Percentiles rank a stretch among this genome's conserved stretches.
Conservation (phyloP, 2,113 vertebrate species). For the Macheiramphus alcinus region DNA sequence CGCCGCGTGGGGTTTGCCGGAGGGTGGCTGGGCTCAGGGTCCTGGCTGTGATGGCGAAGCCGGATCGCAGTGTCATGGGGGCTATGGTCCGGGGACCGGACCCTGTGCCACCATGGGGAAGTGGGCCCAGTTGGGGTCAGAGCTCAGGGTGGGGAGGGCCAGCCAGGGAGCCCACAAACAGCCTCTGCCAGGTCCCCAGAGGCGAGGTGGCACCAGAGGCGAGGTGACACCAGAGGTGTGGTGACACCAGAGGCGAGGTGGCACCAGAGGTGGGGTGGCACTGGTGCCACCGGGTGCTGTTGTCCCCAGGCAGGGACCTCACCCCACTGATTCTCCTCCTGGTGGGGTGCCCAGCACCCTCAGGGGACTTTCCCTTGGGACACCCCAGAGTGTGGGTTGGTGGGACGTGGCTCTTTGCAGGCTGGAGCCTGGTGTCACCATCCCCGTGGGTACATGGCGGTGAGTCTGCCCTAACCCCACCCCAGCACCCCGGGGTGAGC, state of each 20-base stretch:
- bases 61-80: too few relatives aligned
- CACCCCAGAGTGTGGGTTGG: background rate
- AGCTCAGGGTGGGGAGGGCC: too few relatives aligned
- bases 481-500: background rate
- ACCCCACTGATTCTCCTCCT: accelerated
- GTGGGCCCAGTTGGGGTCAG: too few relatives aligned
- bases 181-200: too few relatives aligned
- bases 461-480: background rate
- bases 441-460: accelerated
- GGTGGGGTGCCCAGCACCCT: accelerated
- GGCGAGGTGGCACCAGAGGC: too few relatives aligned
- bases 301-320: background rate
- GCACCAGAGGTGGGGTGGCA: background rate
- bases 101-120: too few relatives aligned
- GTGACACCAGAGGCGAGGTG: background rate
- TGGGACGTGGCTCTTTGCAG: background rate
- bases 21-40: too few relatives aligned
- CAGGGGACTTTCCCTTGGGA: background rate
- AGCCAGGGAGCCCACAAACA: too few relatives aligned
- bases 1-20: too few relatives aligned
- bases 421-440: accelerated
- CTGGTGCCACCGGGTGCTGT: background rate
- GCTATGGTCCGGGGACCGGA: too few relatives aligned
- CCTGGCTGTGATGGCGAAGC: too few relatives aligned
- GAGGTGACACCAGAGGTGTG: background rate